Base-by-base conservation (phyloP, 2,888 invertebrate genomes). In the Esperia sulphurella region DNA sequence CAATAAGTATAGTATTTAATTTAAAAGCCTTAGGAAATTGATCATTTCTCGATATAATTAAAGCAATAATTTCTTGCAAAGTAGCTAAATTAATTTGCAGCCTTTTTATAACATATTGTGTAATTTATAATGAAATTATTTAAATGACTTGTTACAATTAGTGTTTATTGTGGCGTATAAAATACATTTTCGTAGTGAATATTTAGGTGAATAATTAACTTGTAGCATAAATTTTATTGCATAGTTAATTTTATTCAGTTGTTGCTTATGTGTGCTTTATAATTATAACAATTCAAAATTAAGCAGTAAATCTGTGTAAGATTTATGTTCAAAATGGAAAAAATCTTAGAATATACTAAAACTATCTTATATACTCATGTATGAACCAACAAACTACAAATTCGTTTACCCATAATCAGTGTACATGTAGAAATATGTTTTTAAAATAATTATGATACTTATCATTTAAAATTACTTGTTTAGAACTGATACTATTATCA, bases 1-100 rank as follows among this genome's bases (percentile, higher is more conserved):
- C 5, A 21, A 21, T 21, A 2, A 21, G 5, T 21, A 21, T 3
- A 21, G 21, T 21, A 21, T 3, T 21, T 21, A 21, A 21, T 21
- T 21, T 21, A 21, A 21, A 21, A 21, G 35, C 35, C n/a, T 35
- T 35, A 35, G 35, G 35, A 10, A 35, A n/a, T 35, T 35, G 1
- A 10, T 35, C 8, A 35, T 31, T 31, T 31, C 8, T 3, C 28
- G 28, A 10, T 28, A 41, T n/a, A 30, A 41, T 8, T 28, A 41
- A 35, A 46, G 46, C 46, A 46, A 46, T 46, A 46, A 46, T 33
- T 39, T 31, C 14, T 14, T 14, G 43, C 43, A 43, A 43, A 42
- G 12, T 42, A 30, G 14, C 33, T 14, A 30, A 9, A 21, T 21
- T 43, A 43, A n/a, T 43, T 43, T 43, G 43, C 43, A 43, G 43